Conservation (phyloP, 2,888 invertebrate genomes). For the Aspidiotus destructor region DNA sequence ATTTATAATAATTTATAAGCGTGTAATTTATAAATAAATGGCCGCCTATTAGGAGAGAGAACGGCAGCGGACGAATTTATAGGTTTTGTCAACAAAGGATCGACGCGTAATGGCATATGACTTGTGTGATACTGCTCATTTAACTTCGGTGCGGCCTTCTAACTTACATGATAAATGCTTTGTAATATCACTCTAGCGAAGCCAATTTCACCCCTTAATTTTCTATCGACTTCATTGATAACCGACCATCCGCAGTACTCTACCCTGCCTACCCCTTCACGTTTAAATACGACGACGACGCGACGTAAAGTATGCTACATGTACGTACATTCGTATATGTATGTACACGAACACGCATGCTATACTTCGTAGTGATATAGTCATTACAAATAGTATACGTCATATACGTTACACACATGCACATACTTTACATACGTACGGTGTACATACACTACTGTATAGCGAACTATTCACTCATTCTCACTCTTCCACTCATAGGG, state of each 20-base stretch:
- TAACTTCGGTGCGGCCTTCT: slow-evolving; percentile 28
- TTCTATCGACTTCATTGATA: slow-evolving; percentile 26
- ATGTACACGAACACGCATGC: too few species aligned
- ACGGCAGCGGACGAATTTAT: slow-evolving; percentile 24
- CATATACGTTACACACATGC: too few species aligned
- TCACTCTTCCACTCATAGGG: too few species aligned
- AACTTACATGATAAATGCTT: slow-evolving; percentile 31
- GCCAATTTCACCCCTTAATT: slow-evolving; percentile 24
- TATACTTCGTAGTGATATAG: too few species aligned
- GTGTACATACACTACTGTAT: too few species aligned
- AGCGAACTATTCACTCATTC: too few species aligned
- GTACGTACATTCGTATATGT: too few species aligned
- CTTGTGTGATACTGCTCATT: slow-evolving; percentile 32
- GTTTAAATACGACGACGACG: background rate
- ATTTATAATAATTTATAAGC: slow-evolving; percentile 29
- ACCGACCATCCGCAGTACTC: slow-evolving; percentile 11
- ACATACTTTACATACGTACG: too few species aligned
- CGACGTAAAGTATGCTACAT: too few species aligned
- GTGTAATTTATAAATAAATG: slow-evolving; percentile 31
- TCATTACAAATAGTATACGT: too few species aligned
- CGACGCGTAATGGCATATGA: slow-evolving; percentile 21
- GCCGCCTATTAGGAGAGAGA: slow-evolving; percentile 25
- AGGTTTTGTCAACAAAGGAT: slow-evolving; percentile 31
- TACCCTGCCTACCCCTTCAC: background rate
- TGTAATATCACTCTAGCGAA: slow-evolving; percentile 18